Evolutionary conservation across 1,140 invertebrate genomes (phyloP).

Genomic region (Drosophila rufa): DNA sequence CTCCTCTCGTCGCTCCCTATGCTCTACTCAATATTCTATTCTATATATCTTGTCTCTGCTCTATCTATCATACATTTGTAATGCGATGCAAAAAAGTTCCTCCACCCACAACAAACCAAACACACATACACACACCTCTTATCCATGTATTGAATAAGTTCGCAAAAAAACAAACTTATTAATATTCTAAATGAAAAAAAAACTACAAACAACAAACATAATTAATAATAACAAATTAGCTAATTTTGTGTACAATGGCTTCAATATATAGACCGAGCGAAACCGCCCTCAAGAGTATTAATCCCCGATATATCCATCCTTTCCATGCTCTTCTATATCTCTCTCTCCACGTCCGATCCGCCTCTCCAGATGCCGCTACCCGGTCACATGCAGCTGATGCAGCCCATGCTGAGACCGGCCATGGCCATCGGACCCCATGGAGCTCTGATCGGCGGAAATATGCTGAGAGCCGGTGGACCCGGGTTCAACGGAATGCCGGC

Average conservation of each 20-base stretch:
- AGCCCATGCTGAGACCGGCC: slow-evolving; percentile 88
- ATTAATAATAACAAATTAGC: slow-evolving; percentile 80
- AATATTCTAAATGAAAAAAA: slow-evolving; percentile 69
- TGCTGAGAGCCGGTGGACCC: slow-evolving; percentile 90
- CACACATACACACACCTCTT: slow-evolving; percentile 49
- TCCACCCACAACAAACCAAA: slow-evolving; percentile 55
- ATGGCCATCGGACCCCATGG: slow-evolving; percentile 90
- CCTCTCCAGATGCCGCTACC: slow-evolving; percentile 63
- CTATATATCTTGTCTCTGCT: slow-evolving; percentile 65
- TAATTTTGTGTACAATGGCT: slow-evolving; percentile 84
- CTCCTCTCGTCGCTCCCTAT: slow-evolving; percentile 47
- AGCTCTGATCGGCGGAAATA: slow-evolving; percentile 89
- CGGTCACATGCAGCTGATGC: slow-evolving; percentile 87
- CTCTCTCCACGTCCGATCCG: slow-evolving; percentile 40
- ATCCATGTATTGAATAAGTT: slow-evolving; percentile 75
- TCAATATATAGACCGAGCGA: slow-evolving; percentile 70
- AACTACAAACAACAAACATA: slow-evolving; percentile 57
- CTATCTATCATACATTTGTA: slow-evolving; percentile 81
- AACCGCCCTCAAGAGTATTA: slow-evolving; percentile 53
- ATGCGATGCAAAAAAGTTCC: slow-evolving; percentile 82
- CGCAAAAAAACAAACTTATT: slow-evolving; percentile 70
- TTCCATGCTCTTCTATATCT: slow-evolving; percentile 78
- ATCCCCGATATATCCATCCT: slow-evolving; percentile 37
- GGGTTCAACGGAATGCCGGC: slow-evolving; percentile 87
- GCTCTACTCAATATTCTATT: slow-evolving; percentile 62